Evolutionary conservation across 92 coral and sea anemone species (phyloP).

Genomic region (Zoanthus gigantus): DNA sequence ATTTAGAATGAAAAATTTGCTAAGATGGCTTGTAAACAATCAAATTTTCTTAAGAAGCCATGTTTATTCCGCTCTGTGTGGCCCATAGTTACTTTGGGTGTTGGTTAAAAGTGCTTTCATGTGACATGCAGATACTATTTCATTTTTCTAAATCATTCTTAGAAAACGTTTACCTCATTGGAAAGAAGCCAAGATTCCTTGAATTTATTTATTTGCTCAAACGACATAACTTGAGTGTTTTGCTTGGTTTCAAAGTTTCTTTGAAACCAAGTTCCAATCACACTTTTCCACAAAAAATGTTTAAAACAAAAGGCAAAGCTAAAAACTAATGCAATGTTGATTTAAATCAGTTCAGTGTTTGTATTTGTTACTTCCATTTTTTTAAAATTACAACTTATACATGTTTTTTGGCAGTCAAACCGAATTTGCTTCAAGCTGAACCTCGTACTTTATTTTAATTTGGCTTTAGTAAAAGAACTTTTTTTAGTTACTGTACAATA

Average conservation of each 20-base stretch:
- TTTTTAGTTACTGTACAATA: too few relatives aligned
- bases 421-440: too few relatives aligned
- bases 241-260: not conserved
- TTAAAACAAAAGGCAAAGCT: too few relatives aligned
- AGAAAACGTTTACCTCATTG: slow-evolving; percentile 1
- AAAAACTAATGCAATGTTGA: too few relatives aligned
- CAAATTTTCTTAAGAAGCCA: not conserved
- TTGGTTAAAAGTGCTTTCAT: slow-evolving; percentile 20
- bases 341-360: too few relatives aligned
- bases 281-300: not conserved
- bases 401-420: too few relatives aligned
- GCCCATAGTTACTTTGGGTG: not conserved
- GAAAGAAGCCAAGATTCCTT: slow-evolving; percentile 25
- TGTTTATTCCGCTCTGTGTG: slow-evolving; percentile 4
- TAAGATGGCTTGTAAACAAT: not conserved
- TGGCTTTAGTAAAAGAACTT: too few relatives aligned
- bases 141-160: not conserved
- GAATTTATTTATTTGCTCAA: slow-evolving; percentile 4
- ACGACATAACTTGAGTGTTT: not conserved
- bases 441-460: too few relatives aligned
- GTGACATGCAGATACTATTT: slow-evolving; percentile 15
- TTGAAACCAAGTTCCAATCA: not conserved
- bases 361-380: too few relatives aligned
- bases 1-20: not conserved
- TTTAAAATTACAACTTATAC: too few relatives aligned